Conservation (phyloP, 2,113 vertebrate species). For the Cyrtonyx montezumae region DNA sequence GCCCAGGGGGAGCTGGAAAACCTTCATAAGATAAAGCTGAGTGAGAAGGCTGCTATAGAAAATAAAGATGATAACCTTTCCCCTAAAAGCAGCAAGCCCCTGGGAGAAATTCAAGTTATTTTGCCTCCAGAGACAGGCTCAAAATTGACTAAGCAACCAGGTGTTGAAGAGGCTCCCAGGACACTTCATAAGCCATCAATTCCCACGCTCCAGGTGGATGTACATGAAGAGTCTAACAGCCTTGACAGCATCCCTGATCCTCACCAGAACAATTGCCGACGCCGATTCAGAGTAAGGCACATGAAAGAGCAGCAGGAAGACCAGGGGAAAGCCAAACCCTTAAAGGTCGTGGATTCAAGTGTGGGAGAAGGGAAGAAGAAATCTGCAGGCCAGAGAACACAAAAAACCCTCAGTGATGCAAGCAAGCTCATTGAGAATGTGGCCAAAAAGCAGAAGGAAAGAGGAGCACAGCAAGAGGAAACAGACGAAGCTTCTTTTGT, state of each 20-base stretch:
- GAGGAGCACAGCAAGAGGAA: constrained; percentile 22
- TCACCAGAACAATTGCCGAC: neutral
- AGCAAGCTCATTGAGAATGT: constrained; percentile 70
- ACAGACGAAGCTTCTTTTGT: constrained; percentile 37
- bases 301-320: constrained; percentile 72
- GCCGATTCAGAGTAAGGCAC: constrained; percentile 67
- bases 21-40: constrained; percentile 25
- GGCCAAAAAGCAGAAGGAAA: constrained; percentile 64
- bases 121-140: constrained; percentile 29
- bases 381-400: constrained; percentile 52
- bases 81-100: constrained; percentile 29
- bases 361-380: constrained; percentile 64
- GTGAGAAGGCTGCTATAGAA: constrained; percentile 27
- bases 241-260: neutral
- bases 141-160: neutral
- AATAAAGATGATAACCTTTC: neutral
- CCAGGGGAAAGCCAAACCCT: constrained; percentile 62
- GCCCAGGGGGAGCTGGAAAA: constrained; percentile 43
- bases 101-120: constrained; percentile 65
- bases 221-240: neutral
- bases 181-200: neutral
- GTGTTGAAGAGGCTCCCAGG: neutral
- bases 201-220: neutral
- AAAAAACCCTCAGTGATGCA: constrained; percentile 62
- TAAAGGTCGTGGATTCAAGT: constrained; percentile 62